Conservation (phyloP, 2,888 invertebrate genomes). For the Mythimna albipuncta region DNA sequence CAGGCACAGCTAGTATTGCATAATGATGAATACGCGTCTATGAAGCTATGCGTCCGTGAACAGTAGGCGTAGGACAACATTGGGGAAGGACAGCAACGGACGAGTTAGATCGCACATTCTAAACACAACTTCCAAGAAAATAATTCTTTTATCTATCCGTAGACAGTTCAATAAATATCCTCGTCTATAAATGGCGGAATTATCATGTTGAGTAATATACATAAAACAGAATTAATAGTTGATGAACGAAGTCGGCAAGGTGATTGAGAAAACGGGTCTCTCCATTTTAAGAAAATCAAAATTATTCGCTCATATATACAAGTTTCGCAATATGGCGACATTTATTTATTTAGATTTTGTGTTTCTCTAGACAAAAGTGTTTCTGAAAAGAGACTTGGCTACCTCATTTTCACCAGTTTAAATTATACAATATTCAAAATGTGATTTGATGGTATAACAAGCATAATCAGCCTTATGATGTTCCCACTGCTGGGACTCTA, state of each 20-base stretch:
- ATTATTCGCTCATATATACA: slow-evolving; percentile 22
- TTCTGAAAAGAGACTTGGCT: neutral
- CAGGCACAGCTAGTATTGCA: no score
- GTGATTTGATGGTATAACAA: no score
- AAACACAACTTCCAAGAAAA: neutral
- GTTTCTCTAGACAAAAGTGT: neutral
- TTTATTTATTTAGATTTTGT: slow-evolving; percentile 36
- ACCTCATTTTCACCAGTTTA: no score
- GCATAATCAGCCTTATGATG: no score
- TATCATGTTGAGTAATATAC: slow-evolving; percentile 50
- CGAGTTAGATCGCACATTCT: no score
- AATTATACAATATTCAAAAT: no score
- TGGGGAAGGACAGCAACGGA: no score
- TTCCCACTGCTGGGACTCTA: no score
- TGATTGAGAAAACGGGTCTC: slow-evolving; percentile 53
- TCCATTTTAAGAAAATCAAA: slow-evolving; percentile 52
- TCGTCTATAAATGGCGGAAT: slow-evolving; percentile 31
- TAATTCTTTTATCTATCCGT: neutral
- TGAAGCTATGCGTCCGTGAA: no score
- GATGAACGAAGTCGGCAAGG: slow-evolving; percentile 37
- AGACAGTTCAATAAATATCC: slow-evolving; percentile 49
- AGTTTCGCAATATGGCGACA: slow-evolving; percentile 34
- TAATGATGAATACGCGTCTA: no score
- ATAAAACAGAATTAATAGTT: slow-evolving; percentile 46
- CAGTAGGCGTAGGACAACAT: no score